phyloP scores from a whole-genome alignment of 2,797 vertebrate species.

The Morelia viridis region DNA sequence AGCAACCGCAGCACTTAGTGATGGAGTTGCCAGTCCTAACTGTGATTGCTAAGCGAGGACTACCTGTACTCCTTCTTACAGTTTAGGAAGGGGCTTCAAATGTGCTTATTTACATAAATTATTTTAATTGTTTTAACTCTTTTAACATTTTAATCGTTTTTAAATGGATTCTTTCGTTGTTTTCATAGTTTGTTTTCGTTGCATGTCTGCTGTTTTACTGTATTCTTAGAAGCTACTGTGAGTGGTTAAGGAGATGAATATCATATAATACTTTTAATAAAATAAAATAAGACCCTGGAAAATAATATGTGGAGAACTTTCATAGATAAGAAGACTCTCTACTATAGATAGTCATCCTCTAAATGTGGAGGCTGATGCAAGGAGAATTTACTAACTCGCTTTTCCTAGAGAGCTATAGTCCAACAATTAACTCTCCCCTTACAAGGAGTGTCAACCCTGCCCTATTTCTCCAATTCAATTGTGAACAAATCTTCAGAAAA shows the following conservation, averaged over 20 bases:
- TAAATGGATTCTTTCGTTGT: neutral
- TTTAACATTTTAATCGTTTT: neutral
- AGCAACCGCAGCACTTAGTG: neutral
- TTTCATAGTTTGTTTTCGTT: neutral
- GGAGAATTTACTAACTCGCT: neutral
- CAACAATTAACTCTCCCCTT: neutral
- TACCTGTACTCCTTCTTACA: neutral
- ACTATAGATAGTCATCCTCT: neutral
- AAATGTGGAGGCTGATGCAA: neutral
- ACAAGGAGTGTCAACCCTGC: neutral
- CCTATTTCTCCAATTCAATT: neutral
- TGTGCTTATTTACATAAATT: neutral
- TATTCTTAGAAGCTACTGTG: neutral
- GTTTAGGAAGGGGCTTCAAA: neutral
- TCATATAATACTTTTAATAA: neutral
- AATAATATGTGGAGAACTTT: neutral
- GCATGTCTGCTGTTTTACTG: neutral
- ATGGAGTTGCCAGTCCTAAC: neutral
- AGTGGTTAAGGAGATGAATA: neutral
- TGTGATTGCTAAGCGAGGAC: neutral
- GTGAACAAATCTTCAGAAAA: neutral
- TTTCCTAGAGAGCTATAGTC: neutral
- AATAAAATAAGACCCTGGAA: neutral
- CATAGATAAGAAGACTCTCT: neutral
- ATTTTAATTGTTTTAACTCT: neutral